Evolutionary conservation across 2,113 vertebrate species (phyloP), one percentile per base, ranked within the genome.

Genomic region (Anseranas semipalmata): DNA sequence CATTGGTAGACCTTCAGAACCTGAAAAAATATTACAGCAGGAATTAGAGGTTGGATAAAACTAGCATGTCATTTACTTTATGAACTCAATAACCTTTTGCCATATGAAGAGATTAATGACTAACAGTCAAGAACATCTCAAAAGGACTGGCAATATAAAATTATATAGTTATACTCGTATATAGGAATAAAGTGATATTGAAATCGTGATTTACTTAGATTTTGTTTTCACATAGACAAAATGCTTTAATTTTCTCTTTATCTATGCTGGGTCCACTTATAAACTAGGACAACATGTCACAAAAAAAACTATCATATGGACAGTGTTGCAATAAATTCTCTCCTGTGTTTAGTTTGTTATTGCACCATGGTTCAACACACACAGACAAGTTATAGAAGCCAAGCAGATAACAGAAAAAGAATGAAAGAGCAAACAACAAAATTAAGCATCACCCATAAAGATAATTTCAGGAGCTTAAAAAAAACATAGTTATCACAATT

Each of bases 11-110:
- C 10, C 10, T 88, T 87, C 87, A 90, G 74, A 94, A 95, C 95
- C 89, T 95, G 90, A 96, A 93, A 96, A 95, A 93, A 37, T 59
- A 73, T 89, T 93, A 87, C 81, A 97, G 79, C 59, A 95, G 45
- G 85, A 92, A 94, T 77, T 87, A 52, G 60, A 71, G 53, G 43
- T 58, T 93, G 78, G 53, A 73, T 65, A 95, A 89, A 94, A 66
- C 39, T 65, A 94, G 81, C 85, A 91, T 85, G 52, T 93, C 79
- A 81, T 95, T 91, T 71, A 50, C 10, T 92, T 85, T 41, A 68
- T 70, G 37, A 93, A 63, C 12, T 43, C 72, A 71, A 50, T 41
- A 68, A 70, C 2, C 56, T 48, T 87, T 82, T 77, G 32, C 37
- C 66, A 33, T 48, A 72, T 25, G 46, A 74, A 81, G 12, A 32